Percentiles rank a stretch among this genome's conserved stretches.
Conservation (phyloP, 2,113 vertebrate genomes). For the Ptychochromis oligacanthus region DNA sequence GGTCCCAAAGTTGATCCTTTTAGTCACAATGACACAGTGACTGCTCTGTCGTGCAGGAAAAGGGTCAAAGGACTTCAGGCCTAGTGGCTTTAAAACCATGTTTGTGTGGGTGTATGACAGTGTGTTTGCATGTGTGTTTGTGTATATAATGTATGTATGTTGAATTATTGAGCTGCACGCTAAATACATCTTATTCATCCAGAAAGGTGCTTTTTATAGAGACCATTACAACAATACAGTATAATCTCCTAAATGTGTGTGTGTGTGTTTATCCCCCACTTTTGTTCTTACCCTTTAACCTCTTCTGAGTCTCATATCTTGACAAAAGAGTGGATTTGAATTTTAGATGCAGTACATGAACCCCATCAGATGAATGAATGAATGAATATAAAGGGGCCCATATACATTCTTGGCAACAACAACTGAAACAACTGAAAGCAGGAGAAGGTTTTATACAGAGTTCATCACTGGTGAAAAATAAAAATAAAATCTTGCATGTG, state of each 20-base stretch:
- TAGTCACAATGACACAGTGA: background rate
- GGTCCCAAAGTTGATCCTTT: background rate
- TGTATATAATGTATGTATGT: background rate
- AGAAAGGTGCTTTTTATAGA: background rate
- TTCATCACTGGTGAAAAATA: too few relatives aligned
- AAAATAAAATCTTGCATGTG: too few relatives aligned
- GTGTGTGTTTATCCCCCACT: background rate
- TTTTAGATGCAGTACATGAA: slow-evolving; percentile 8
- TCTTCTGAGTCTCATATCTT: background rate
- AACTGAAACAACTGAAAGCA: background rate
- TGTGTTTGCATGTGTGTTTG: background rate
- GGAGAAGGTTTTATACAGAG: background rate
- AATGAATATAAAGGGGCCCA: background rate
- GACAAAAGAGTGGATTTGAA: slow-evolving; percentile 19
- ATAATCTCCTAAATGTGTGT: background rate
- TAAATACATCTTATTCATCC: background rate
- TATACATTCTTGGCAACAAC: background rate
- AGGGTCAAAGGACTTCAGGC: too few relatives aligned
- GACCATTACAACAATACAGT: background rate
- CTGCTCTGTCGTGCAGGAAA: background rate
- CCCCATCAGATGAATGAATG: background rate
- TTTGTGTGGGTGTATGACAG: too few relatives aligned
- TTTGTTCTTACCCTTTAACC: fast-evolving
- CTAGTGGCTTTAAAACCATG: too few relatives aligned
- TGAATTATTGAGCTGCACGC: background rate